A percentile compares a stretch with the other conserved stretches of the same genome.
Evolutionary conservation across 1,140 invertebrate species (phyloP).

Genomic region (Manduca sexta): DNA sequence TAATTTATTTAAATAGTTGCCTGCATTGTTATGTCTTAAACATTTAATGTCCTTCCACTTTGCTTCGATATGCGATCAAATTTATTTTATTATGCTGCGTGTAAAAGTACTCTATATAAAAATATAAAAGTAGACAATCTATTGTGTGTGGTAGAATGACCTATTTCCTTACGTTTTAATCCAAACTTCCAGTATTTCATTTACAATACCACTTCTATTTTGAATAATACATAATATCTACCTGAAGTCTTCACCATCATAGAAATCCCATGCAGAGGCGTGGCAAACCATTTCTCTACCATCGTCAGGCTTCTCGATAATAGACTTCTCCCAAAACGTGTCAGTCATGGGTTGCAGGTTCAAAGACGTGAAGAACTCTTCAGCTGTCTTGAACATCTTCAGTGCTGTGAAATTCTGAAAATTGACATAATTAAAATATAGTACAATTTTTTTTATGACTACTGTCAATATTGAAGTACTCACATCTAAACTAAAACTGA

Average conservation of each 20-base stretch:
- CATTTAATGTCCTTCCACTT: too few relatives aligned
- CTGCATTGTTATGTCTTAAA: too few relatives aligned
- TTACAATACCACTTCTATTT: too few relatives aligned
- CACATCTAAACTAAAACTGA: neutral
- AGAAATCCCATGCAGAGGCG: conserved; percentile 88
- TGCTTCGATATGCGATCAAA: too few relatives aligned
- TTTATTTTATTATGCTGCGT: too few relatives aligned
- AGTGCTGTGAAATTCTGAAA: conserved; percentile 66
- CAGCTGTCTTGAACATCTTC: conserved; percentile 70
- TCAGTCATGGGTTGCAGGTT: conserved; percentile 68
- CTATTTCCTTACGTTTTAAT: too few relatives aligned
- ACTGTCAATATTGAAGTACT: neutral
- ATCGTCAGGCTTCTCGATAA: conserved; percentile 75
- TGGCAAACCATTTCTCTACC: conserved; percentile 81
- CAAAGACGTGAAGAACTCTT: conserved; percentile 73
- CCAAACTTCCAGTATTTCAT: too few relatives aligned
- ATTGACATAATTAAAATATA: neutral
- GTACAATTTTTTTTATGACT: neutral
- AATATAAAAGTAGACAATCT: too few relatives aligned
- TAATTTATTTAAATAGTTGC: neutral
- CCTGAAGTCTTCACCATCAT: conserved; percentile 78
- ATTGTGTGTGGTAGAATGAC: too few relatives aligned
- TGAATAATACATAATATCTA: conserved; percentile 20
- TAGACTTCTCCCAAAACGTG: conserved; percentile 73
- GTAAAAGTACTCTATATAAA: too few relatives aligned